Percentiles rank a stretch among this genome's conserved stretches.
These are phyloP conservation scores for Sesamia inferens DNA, from an alignment of 2,888 invertebrate genomes.

Conservation along the genomic window DNA sequence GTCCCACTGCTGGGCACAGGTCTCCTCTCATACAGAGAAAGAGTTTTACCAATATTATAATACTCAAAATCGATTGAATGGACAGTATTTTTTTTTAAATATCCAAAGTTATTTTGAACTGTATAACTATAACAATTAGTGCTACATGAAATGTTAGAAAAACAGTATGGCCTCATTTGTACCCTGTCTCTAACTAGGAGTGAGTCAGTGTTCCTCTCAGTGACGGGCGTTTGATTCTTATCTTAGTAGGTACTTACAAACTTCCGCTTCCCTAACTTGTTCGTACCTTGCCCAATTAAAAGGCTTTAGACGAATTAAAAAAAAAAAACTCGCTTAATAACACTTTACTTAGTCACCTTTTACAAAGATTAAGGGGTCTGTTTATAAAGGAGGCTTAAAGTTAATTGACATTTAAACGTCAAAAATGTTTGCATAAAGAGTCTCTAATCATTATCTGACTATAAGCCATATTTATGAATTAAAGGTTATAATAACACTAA, in stretches of 20 bases:
- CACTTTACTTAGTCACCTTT: neutral
- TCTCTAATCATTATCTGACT: neutral
- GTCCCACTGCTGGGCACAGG: no score
- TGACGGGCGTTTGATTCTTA: conserved; percentile 72
- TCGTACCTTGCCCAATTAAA: conserved; percentile 2
- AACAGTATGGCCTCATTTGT: conserved; percentile 53
- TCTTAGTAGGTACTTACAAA: conserved; percentile 67
- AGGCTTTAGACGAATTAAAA: neutral
- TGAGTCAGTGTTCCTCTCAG: conserved; percentile 73
- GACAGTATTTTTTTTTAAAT: no score
- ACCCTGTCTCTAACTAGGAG: conserved; percentile 40
- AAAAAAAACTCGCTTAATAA: no score
- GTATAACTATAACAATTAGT: neutral
- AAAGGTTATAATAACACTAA: neutral
- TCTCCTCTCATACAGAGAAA: no score
- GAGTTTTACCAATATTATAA: no score
- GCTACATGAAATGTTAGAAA: conserved; percentile 10
- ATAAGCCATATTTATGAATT: neutral
- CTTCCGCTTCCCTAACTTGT: conserved; percentile 66
- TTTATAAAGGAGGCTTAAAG: neutral
- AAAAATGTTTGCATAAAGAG: neutral
- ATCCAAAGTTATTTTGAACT: no score
- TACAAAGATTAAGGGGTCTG: neutral
- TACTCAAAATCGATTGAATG: no score
- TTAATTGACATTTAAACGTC: neutral